Conservation (phyloP, 1,140 invertebrate genomes). For the Dermatophagoides farinae region DNA sequence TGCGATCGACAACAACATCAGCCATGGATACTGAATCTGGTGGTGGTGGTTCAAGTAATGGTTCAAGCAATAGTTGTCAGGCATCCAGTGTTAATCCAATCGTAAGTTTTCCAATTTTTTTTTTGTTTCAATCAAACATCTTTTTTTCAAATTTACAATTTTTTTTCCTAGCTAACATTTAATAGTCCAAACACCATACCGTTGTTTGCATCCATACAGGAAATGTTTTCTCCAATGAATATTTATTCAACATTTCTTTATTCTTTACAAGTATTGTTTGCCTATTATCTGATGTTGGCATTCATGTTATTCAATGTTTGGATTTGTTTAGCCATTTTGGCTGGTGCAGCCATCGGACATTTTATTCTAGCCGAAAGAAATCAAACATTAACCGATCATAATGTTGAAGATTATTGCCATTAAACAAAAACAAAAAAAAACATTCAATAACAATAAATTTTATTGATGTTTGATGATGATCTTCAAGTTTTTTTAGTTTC, state of each 20-base stretch:
- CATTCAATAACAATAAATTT: too few relatives aligned
- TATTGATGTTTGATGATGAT: too few relatives aligned
- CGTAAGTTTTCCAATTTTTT: too few relatives aligned
- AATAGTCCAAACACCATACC: not conserved
- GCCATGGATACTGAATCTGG: too few relatives aligned
- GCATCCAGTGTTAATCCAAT: too few relatives aligned
- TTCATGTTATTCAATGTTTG: constrained; percentile 36
- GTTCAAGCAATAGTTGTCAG: too few relatives aligned
- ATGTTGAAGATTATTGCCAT: constrained; percentile 7
- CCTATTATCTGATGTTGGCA: constrained; percentile 32
- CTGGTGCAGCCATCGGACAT: constrained; percentile 30
- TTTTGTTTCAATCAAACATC: too few relatives aligned
- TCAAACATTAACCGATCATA: not conserved
- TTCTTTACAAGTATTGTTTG: constrained; percentile 34
- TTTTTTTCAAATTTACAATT: too few relatives aligned
- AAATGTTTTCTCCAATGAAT: constrained; percentile 7
- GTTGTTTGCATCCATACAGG: not conserved
- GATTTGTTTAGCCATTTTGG: constrained; percentile 29
- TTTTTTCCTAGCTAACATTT: not conserved
- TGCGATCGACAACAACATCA: not conserved
- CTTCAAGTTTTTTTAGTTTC: too few relatives aligned
- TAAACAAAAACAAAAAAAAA: not conserved
- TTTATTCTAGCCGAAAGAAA: constrained; percentile 14
- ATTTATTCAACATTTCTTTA: constrained; percentile 69
- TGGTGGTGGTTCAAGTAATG: not conserved